A percentile compares a stretch with the other conserved stretches of the same genome.
These are phyloP conservation scores for Aricia agestis DNA, from an alignment of 1,140 invertebrate species.

Conservation along the genomic window DNA sequence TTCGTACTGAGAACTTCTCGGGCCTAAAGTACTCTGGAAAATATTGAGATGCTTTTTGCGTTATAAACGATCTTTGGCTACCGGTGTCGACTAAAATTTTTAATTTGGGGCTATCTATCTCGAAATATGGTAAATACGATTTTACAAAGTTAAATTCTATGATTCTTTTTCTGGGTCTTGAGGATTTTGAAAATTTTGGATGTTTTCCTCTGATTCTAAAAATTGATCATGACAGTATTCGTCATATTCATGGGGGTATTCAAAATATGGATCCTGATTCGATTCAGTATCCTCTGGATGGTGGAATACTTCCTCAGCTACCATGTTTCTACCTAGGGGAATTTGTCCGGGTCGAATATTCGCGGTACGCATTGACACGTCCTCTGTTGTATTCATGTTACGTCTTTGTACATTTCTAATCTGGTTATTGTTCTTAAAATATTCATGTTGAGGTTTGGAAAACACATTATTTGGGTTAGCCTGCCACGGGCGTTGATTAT, in stretches of 20 bases:
- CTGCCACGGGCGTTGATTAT: neutral
- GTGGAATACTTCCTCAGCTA: conserved; percentile 12
- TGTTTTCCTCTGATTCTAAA: neutral
- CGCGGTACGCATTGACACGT: too few relatives aligned
- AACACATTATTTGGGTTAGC: neutral
- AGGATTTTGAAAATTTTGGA: conserved; percentile 18
- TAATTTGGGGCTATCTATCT: conserved; percentile 24
- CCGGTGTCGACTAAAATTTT: conserved; percentile 27
- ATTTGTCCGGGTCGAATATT: neutral
- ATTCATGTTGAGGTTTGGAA: neutral
- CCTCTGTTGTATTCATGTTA: conserved; percentile 6
- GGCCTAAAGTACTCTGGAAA: conserved; percentile 23
- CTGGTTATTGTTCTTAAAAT: neutral
- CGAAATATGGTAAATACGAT: conserved; percentile 30
- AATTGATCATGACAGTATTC: too few relatives aligned
- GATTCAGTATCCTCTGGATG: conserved; percentile 2
- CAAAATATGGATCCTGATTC: neutral
- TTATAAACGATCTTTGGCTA: conserved; percentile 28
- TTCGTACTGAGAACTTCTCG: conserved; percentile 22
- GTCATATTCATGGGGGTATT: conserved; percentile 7
- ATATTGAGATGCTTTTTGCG: conserved; percentile 19
- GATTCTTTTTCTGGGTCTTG: neutral
- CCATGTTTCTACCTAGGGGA: neutral
- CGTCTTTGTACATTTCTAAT: conserved; percentile 7
- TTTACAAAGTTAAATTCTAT: conserved; percentile 31